phyloP scores from a whole-genome alignment of 2,888 invertebrate species.

The Coleophora flavipennella region DNA sequence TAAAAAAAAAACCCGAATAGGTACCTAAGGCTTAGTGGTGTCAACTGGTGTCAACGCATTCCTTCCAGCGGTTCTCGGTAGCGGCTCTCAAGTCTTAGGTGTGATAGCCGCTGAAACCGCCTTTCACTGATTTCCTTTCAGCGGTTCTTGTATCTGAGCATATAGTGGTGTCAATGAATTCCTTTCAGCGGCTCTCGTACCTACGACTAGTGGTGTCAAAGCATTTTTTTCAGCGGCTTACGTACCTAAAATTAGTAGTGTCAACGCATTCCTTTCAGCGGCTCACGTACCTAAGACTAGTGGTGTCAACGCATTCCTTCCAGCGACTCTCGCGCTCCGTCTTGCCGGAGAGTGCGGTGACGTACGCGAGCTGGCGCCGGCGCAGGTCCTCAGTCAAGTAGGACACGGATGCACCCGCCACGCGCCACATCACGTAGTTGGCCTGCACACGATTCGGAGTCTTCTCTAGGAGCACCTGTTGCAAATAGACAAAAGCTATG shows the following conservation, averaged over 20 bases:
- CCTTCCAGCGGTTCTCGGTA: constrained; percentile 93
- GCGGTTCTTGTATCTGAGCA: too few relatives aligned
- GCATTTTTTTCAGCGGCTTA: constrained; percentile 92
- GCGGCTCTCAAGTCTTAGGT: too few relatives aligned
- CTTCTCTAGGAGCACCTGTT: constrained; percentile 47
- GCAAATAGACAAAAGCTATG: too few relatives aligned
- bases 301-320: constrained; percentile 92
- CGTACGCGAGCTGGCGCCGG: constrained; percentile 84
- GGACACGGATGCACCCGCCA: constrained; percentile 84
- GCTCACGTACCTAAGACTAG: constrained; percentile 80
- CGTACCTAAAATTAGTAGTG: constrained; percentile 80
- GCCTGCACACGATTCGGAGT: constrained; percentile 76
- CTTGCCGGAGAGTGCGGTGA: constrained; percentile 85
- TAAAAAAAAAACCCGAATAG: too few relatives aligned
- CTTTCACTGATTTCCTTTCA: too few relatives aligned
- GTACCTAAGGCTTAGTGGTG: constrained; percentile 83
- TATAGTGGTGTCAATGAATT: constrained; percentile 83
- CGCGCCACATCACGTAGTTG: constrained; percentile 95
- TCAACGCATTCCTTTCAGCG: constrained; percentile 95
- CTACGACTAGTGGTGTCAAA: constrained; percentile 84
- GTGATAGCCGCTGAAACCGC: too few relatives aligned
- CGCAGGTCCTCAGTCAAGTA: constrained; percentile 86
- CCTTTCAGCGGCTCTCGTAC: too few relatives aligned
- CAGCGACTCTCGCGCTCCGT: constrained; percentile 90
- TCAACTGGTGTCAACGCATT: constrained; percentile 87